A percentile compares a stretch with the other conserved stretches of the same genome.
Evolutionary conservation across 2,888 invertebrate species (phyloP).

Genomic region (Macrosiphum euphorbiae): DNA sequence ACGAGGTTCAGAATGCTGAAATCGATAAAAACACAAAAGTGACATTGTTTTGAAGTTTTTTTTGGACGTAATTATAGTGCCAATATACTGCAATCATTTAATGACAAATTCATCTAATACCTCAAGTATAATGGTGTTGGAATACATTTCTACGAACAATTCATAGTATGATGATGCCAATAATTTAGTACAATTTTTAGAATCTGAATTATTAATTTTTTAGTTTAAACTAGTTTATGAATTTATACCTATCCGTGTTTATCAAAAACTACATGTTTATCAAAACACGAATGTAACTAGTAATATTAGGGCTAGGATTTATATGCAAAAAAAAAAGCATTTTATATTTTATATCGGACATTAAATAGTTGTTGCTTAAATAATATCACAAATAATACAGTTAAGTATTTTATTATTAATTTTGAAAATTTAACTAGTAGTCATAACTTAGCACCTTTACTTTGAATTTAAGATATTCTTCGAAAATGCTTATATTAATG

Average conservation of each 20-base stretch:
- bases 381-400: no score
- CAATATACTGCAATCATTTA: conserved; percentile 27
- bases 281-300: neutral
- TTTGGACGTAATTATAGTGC: conserved; percentile 1
- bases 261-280: neutral
- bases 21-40: conserved; percentile 44
- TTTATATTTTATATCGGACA: no score
- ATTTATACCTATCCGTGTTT: neutral
- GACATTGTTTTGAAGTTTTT: conserved; percentile 45
- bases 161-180: neutral
- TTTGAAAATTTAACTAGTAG: no score
- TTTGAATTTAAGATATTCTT: neutral
- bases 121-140: neutral
- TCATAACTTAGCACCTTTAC: neutral
- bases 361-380: no score
- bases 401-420: no score
- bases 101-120: conserved; percentile 1
- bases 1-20: neutral
- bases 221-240: no score
- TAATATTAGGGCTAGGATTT: neutral
- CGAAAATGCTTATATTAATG: neutral
- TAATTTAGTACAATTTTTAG: neutral
- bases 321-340: neutral
- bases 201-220: neutral
- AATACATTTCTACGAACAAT: neutral